phyloP scores from a whole-genome alignment of 2,113 vertebrate genomes.

The Mormoops blainvillei region DNA sequence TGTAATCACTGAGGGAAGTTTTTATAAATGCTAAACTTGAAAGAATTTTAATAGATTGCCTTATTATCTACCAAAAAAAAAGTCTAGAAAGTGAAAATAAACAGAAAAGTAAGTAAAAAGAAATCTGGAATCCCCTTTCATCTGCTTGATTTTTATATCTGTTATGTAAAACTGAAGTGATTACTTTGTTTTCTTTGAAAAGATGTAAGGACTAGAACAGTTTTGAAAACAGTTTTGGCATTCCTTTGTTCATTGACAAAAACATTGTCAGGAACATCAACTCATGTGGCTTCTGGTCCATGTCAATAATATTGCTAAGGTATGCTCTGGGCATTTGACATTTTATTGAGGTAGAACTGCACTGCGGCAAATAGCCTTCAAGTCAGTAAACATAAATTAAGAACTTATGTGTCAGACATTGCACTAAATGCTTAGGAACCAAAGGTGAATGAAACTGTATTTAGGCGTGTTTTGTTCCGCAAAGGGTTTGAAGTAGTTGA shows the following conservation, averaged over 20 bases:
- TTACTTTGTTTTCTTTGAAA: constrained; percentile 7
- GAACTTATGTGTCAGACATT: neutral
- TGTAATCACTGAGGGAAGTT: neutral
- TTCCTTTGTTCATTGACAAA: constrained; percentile 19
- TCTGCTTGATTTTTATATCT: neutral
- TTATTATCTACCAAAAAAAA: neutral
- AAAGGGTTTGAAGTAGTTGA: neutral
- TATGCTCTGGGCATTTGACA: neutral
- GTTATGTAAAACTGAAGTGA: neutral
- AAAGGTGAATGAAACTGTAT: neutral
- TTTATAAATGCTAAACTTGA: neutral
- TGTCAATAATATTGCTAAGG: neutral
- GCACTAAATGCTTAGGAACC: neutral
- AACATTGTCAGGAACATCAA: neutral
- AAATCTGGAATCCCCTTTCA: neutral
- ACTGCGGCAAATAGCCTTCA: neutral
- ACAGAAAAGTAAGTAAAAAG: neutral
- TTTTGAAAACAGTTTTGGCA: constrained; percentile 5
- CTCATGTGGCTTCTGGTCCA: neutral
- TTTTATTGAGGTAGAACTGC: neutral
- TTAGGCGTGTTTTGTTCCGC: neutral
- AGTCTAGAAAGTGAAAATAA: constrained; percentile 11
- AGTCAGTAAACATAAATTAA: neutral
- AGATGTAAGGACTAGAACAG: neutral
- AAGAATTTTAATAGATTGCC: neutral